Conservation (phyloP, 2,113 vertebrate genomes). For the Thermophis baileyi region DNA sequence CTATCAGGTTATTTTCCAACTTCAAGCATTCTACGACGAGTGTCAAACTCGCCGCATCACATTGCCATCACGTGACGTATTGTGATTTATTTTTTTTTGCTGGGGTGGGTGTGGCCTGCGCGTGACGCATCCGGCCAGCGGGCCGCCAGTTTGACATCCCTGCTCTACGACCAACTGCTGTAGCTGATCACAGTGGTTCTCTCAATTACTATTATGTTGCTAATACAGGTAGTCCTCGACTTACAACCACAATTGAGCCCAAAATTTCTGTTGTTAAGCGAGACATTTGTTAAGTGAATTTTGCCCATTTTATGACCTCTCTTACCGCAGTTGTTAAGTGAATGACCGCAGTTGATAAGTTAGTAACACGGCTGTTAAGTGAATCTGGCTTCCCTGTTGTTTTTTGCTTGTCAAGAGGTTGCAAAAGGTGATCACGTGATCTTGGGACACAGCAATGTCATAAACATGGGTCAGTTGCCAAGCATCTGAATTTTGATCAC, state of each 20-base stretch:
- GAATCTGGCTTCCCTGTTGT: neutral
- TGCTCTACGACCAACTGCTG: neutral
- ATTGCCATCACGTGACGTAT: no score
- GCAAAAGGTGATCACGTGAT: neutral
- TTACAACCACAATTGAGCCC: neutral
- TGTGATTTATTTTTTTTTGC: no score
- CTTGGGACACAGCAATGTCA: no score
- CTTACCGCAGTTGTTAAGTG: neutral
- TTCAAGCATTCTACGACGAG: neutral
- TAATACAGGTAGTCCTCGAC: neutral
- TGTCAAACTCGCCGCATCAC: no score
- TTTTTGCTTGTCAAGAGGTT: neutral
- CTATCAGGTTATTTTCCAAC: neutral
- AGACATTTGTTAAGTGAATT: neutral
- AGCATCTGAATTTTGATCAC: no score
- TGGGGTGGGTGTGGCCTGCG: no score
- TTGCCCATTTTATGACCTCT: neutral
- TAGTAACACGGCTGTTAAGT: neutral
- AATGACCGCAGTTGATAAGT: neutral
- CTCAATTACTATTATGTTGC: neutral
- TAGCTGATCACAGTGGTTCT: neutral
- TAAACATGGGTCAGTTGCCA: no score
- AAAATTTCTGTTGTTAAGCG: neutral
- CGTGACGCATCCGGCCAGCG: no score
- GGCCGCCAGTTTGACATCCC: neutral